Base-by-base conservation (phyloP, 2,888 invertebrate species). In the Dendrolimus pini region DNA sequence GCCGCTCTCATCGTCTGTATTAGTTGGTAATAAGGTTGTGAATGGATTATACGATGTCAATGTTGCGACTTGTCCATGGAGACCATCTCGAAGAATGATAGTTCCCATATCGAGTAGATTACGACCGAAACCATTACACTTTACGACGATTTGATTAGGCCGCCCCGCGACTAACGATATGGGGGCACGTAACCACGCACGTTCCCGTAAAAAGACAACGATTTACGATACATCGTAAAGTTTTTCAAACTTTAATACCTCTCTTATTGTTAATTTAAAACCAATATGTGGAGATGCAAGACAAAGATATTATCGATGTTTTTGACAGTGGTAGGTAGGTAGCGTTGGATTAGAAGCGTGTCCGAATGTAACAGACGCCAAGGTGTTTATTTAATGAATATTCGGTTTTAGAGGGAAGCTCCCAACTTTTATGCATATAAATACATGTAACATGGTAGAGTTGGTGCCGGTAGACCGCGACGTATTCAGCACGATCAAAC, bases 61-160 rank as follows among this genome's bases (percentile, higher is more conserved):
- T 52, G 54, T 59, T 67, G 72, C 69, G 70, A 70, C 66, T 74
- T 74, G 72, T 71, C 65, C 72, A 79, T 78, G 78, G 74, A 72
- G 65, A 63, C 73, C 76, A 85, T 85, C 80, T 80, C 70, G 70
- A 64, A 73, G 74, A 75, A 80, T 74, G 74, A 75, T 69, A 77
- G 82, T 89, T 88, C 89, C 89, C 89, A 88, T 87, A 88, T 85
- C 87, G 81, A 74, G 76, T 74, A 74, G 80, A 85, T 85, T 84
- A 82, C 83, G 77, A 80, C 74, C 77, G 75, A 75, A 75, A 77
- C 83, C 76, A 86, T 88, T 83, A 87, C 77, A 72, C 72, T 89
- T 89, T 86, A 87, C 82, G 83, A 83, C 77, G 71, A 71, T 89
- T 83, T 83, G 87, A 89, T 88, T 87, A 82, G 82, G 74, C 76